phyloP scores from a whole-genome alignment of 2,797 vertebrate species.

The Diglossa cyanea region DNA sequence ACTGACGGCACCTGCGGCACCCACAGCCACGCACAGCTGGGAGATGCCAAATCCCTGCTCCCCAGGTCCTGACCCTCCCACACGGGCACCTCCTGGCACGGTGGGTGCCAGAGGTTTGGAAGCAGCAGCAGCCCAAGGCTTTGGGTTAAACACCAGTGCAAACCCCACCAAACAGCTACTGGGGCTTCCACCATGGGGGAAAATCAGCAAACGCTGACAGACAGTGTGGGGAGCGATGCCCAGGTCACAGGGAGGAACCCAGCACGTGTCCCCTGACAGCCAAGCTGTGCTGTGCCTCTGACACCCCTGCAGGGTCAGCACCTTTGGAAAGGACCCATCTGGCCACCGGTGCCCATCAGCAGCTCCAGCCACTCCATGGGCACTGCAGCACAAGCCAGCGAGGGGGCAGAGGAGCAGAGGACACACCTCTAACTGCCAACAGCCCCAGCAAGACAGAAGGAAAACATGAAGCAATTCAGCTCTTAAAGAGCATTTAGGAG shows the following conservation, averaged over 20 bases:
- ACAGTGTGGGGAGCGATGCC: accelerated
- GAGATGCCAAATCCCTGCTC: accelerated
- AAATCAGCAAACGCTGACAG: neutral
- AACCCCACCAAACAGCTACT: neutral
- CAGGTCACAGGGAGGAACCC: neutral
- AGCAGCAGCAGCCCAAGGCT: neutral
- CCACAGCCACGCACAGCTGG: neutral
- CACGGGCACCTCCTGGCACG: accelerated
- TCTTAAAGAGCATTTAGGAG: constrained; percentile 24
- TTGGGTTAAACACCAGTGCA: neutral
- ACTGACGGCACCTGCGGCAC: accelerated
- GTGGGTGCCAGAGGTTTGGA: neutral
- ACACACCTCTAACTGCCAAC: neutral
- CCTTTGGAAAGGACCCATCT: neutral
- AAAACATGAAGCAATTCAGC: neutral
- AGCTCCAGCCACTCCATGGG: neutral
- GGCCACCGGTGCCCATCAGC: neutral
- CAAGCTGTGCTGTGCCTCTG: neutral
- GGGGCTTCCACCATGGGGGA: neutral
- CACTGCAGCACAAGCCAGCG: neutral
- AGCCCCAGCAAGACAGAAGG: neutral
- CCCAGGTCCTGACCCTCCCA: neutral
- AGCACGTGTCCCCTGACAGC: neutral
- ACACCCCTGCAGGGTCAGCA: accelerated
- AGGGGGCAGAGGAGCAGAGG: neutral